Percentiles rank a stretch among this genome's conserved stretches.
Conservation (phyloP, 2,888 invertebrate genomes). For the Leucoptera coffeella region DNA sequence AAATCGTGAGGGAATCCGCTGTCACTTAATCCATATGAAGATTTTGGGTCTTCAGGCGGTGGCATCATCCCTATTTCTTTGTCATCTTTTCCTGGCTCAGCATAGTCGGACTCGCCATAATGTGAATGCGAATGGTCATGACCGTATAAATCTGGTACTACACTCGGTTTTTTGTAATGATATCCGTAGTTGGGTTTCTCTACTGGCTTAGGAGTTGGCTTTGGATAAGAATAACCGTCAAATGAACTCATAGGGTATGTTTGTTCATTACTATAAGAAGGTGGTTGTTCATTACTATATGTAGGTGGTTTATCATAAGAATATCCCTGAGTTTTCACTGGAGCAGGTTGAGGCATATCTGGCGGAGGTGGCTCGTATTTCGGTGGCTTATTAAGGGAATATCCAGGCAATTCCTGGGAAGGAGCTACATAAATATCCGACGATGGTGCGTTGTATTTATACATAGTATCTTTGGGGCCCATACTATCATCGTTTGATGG, state of each 20-base stretch:
- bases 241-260: slow-evolving; percentile 10
- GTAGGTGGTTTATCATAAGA: slow-evolving; percentile 29
- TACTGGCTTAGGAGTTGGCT: slow-evolving; percentile 12
- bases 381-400: no score
- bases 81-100: slow-evolving; percentile 21
- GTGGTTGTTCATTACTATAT: slow-evolving; percentile 13
- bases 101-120: slow-evolving; percentile 19
- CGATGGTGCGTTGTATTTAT: no score
- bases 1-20: slow-evolving; percentile 41
- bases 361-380: no score
- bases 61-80: slow-evolving; percentile 25
- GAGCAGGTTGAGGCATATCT: no score
- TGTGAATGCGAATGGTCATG: slow-evolving; percentile 15
- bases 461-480: no score
- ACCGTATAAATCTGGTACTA: slow-evolving; percentile 13
- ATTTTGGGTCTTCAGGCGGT: slow-evolving; percentile 14
- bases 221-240: slow-evolving; percentile 10
- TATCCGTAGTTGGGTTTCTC: slow-evolving; percentile 7
- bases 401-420: no score
- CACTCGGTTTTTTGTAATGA: slow-evolving; percentile 3
- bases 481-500: no score
- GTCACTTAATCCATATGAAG: slow-evolving; percentile 18
- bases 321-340: slow-evolving; percentile 21
- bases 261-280: slow-evolving; percentile 19
- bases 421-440: no score